Percentiles rank a stretch among this genome's conserved stretches.
phyloP scores from a whole-genome alignment of 2,888 invertebrate genomes.

The Pyrrhosoma nymphula region DNA sequence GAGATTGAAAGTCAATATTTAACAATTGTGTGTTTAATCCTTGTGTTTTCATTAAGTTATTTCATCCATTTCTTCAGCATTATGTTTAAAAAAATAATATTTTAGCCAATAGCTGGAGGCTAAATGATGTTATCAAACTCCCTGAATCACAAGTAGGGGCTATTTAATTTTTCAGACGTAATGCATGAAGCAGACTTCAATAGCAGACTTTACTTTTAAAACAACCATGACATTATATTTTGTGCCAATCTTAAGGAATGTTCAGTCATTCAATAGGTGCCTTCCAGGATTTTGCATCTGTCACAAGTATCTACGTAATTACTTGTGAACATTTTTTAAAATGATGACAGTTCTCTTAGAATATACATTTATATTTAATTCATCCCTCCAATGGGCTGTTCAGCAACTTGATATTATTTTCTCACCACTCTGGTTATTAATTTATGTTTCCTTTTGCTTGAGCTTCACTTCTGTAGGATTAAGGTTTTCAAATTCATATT shows the following conservation, averaged over 20 bases:
- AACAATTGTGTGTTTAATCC: background rate
- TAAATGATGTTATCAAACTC: background rate
- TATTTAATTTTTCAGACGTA: background rate
- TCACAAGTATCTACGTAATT: background rate
- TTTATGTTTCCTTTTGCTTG: no score
- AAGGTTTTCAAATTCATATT: no score
- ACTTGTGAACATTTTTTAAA: no score
- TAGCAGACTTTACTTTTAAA: background rate
- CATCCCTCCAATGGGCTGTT: no score
- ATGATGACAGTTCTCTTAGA: no score
- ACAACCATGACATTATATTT: background rate
- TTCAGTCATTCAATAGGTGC: background rate
- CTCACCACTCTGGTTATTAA: no score
- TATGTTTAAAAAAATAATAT: background rate
- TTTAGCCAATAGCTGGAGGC: background rate
- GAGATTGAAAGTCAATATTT: background rate
- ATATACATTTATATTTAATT: no score
- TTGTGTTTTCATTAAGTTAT: background rate
- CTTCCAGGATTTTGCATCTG: background rate
- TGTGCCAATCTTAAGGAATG: background rate
- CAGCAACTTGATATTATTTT: no score
- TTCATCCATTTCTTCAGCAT: background rate
- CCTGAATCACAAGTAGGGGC: background rate
- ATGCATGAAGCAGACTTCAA: background rate
- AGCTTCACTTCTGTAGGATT: no score